Base-by-base conservation (phyloP, 2,113 vertebrate genomes). In the Colistium nudipinnis region DNA sequence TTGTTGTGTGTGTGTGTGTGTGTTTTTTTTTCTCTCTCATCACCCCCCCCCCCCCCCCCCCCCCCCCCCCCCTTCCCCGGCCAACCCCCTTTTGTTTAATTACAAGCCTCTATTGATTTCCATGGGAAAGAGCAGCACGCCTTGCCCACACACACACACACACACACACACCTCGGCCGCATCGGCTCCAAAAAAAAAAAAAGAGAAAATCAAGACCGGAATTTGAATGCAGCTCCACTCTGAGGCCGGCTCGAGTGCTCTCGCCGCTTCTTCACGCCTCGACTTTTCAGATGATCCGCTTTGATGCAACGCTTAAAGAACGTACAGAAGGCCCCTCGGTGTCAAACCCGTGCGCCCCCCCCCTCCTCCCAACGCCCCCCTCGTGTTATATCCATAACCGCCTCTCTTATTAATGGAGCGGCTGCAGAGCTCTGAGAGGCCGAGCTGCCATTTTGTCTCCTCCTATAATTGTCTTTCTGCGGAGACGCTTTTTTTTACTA, bases 81-180 rank as follows among this genome's bases (percentile, higher is more conserved):
- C 86, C 90, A 91, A 90, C 85, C 91, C 87, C 89, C 90, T 89
- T 93, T 93, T 93, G 92, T 93, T 94, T 93, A 94, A 94, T 94
- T 94, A 94, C 92, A 92, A 91, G 89, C 85, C 81, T 54, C 63
- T 93, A 94, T 94, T 93, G 92, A 94, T 93, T 93, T 93, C 91
- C 91, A 92, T 93, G 91, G 92, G 92, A 93, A 93, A 91, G 90
- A 91, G 86, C 90, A 83, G 88, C 87, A 80, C 82, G 83, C 85
- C 75, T 86, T 83, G 88, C 86, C 89, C 89, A 90, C 87, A 89
- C 87, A 91, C 84, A 91, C 75, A 36, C 35, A 36, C 35, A 90
- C 86, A 88, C 88, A 90, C 86, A 88, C 87, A 91, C 85, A 91
- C 76, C 87, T 90, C 82, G 81, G 70, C 77, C 49, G 81, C 90